Base-by-base conservation (phyloP, 2,113 vertebrate genomes). In the Oophaga pumilio region DNA sequence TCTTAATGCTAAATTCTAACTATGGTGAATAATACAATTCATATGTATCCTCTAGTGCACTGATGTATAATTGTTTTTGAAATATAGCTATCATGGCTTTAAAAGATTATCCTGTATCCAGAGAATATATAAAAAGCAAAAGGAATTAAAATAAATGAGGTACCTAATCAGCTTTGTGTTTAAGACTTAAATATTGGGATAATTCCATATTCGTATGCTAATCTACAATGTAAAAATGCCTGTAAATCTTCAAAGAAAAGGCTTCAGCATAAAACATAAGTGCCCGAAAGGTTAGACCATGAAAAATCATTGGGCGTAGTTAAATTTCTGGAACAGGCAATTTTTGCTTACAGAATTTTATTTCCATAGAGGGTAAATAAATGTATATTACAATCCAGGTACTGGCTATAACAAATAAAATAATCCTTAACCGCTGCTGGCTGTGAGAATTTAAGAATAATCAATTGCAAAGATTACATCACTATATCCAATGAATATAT, bases 161-260 rank as follows among this genome's bases (percentile, higher is more conserved):
- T 24, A 79, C 66, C 76, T 87, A 81, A 87, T 87, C 24, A 49
- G 85, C 20, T 87, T 81, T 71, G 26, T 20, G 85, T 56, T 86
- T 66, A 73, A 74, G 59, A 53, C 74, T 86, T 60, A 79, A 81
- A 81, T 81, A 81, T 80, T 81, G 85, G 56, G 52, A 81, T 81
- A 81, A 81, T 81, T 81, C 77, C 52, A 86, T 43, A 57, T 73
- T 50, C 71, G 53, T 60, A 81, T 81, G 24, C 24, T 80, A 86
- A 86, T 68, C 85, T 66, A 60, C 13, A 87, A 24, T 87, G 71
- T 69, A 8, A 50, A 73, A 73, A 81, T n/a, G 28, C 14, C 12
- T 33, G 26, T 22, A 81, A 69, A 81, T 79, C 26, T 69, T 57
- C 57, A 52, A 69, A 59, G 60, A 78, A 53, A 33, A 69, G 13